These are phyloP conservation scores for Toxotes lorentzi DNA, from an alignment of 2,797 vertebrate genomes.

Conservation along the genomic window DNA sequence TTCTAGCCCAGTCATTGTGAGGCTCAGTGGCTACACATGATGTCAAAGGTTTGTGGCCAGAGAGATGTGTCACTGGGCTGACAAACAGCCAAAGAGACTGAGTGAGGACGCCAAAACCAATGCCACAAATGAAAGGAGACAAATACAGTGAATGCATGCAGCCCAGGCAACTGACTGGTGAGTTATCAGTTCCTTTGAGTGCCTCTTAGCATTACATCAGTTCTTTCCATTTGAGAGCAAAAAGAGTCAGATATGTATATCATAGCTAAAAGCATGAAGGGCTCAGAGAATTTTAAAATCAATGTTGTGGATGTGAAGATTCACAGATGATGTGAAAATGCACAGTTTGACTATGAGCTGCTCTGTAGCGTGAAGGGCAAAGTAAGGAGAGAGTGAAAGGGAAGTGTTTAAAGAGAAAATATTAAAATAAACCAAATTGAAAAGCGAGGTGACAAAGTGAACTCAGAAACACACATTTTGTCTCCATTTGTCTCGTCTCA, in stretches of 20 bases:
- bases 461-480: slow-evolving; percentile 23
- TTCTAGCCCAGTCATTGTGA: neutral
- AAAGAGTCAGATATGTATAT: slow-evolving; percentile 26
- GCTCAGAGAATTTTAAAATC: slow-evolving; percentile 37
- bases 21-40: slow-evolving; percentile 26
- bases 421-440: slow-evolving; percentile 42
- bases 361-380: slow-evolving; percentile 44
- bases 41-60: slow-evolving; percentile 37
- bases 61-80: slow-evolving; percentile 27
- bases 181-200: slow-evolving; percentile 39
- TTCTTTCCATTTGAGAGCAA: slow-evolving; percentile 40
- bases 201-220: slow-evolving; percentile 36
- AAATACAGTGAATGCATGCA: slow-evolving; percentile 33
- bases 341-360: slow-evolving; percentile 11
- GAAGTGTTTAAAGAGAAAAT: slow-evolving; percentile 34
- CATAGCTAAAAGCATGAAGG: slow-evolving; percentile 19
- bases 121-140: slow-evolving; percentile 27
- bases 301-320: slow-evolving; percentile 37
- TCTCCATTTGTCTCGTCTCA: slow-evolving; percentile 50
- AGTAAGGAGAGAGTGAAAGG: slow-evolving; percentile 24
- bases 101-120: slow-evolving; percentile 29
- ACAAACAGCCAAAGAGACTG: slow-evolving; percentile 18
- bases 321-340: slow-evolving; percentile 42
- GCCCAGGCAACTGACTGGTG: slow-evolving; percentile 12
- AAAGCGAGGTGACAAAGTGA: slow-evolving; percentile 45